Evolutionary conservation across 2,797 vertebrate genomes (phyloP).

Genomic region (Gymnopithys bicolor): DNA sequence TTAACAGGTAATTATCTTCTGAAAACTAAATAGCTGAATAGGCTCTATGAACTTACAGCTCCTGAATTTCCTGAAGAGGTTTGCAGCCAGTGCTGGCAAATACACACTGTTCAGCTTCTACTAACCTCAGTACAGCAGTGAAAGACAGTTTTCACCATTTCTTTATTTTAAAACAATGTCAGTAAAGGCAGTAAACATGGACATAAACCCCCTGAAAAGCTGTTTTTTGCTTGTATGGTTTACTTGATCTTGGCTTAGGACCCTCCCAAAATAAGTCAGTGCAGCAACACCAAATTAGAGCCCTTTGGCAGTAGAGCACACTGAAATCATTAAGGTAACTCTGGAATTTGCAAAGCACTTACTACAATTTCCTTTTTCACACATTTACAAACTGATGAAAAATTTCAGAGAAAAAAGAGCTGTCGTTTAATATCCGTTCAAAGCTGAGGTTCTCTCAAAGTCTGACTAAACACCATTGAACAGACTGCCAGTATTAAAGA

Average conservation of each 20-base stretch:
- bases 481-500: conserved; percentile 16
- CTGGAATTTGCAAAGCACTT: background rate
- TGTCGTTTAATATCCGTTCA: conserved; percentile 4
- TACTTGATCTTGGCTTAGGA: background rate
- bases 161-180: background rate
- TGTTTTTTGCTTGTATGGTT: background rate
- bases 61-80: background rate
- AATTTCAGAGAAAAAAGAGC: background rate
- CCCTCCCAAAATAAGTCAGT: background rate
- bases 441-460: conserved; percentile 3
- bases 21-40: background rate
- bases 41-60: background rate
- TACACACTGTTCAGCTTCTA: background rate
- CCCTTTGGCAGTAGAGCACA: background rate
- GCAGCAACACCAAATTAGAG: background rate
- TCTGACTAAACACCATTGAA: background rate
- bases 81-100: background rate
- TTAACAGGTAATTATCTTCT: background rate
- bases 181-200: background rate
- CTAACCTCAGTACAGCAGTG: background rate
- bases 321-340: background rate
- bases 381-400: background rate
- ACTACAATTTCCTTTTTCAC: background rate
- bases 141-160: background rate
- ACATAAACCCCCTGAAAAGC: background rate